Conservation (phyloP, 1,140 invertebrate genomes). For the Arion vulgaris region DNA sequence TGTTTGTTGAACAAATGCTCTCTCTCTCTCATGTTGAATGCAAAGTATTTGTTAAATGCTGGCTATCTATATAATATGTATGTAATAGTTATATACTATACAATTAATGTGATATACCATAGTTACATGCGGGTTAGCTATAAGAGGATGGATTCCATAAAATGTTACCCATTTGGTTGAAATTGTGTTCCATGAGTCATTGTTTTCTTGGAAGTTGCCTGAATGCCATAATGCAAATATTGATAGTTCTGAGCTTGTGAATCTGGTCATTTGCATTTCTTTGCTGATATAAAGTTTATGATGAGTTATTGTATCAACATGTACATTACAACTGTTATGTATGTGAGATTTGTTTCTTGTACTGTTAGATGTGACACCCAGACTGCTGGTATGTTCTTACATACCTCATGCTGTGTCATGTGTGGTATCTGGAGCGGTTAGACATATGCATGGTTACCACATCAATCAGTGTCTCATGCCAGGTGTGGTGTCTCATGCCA, state of each 20-base stretch:
- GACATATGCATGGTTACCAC: too few species aligned
- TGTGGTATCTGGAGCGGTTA: too few species aligned
- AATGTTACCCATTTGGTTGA: background rate
- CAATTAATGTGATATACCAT: conserved; percentile 41
- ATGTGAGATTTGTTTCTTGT: too few species aligned
- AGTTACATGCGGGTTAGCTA: conserved; percentile 55
- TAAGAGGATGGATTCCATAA: background rate
- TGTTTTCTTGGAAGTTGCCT: background rate
- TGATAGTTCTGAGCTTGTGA: background rate
- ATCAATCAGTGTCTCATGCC: too few species aligned
- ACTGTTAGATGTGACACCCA: too few species aligned
- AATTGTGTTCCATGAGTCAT: conserved; percentile 11
- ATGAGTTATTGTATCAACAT: too few species aligned
- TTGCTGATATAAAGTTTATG: too few species aligned
- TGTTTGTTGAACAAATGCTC: background rate
- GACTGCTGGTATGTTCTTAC: too few species aligned
- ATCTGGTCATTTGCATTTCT: too few species aligned
- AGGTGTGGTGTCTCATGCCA: too few species aligned
- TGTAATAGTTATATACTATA: background rate
- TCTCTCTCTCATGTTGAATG: background rate
- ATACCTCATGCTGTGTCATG: too few species aligned
- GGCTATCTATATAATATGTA: background rate
- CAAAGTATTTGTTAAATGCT: conserved; percentile 1
- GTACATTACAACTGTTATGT: background rate
- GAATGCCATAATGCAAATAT: background rate